Conservation (phyloP, 2,888 invertebrate genomes). For the Rhodophaea formosa region DNA sequence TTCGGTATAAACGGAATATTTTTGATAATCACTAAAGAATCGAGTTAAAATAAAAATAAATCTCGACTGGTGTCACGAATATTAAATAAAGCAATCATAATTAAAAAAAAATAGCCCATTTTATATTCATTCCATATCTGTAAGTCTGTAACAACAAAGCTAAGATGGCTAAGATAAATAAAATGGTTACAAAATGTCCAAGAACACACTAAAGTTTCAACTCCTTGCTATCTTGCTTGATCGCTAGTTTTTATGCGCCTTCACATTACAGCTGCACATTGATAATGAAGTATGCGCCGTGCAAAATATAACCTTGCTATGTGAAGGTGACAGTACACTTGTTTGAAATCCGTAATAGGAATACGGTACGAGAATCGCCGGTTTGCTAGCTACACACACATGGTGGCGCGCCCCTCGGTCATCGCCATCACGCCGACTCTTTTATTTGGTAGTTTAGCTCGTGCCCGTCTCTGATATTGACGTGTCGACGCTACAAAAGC, state of each 20-base stretch:
- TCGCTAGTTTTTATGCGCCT: conserved; percentile 46
- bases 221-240: conserved; percentile 37
- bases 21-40: no score
- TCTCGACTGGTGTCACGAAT: no score
- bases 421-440: conserved; percentile 39
- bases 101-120: no score
- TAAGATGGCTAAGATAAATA: no score
- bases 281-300: conserved; percentile 50
- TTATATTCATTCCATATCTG: no score
- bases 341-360: conserved; percentile 47
- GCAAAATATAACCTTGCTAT: conserved; percentile 51
- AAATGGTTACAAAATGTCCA: conserved; percentile 10
- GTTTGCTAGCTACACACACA: conserved; percentile 55
- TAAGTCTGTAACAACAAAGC: no score
- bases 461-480: conserved; percentile 54
- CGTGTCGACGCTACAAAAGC: conserved; percentile 44
- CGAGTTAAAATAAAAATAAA: no score
- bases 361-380: conserved; percentile 52
- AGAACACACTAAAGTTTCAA: conserved; percentile 20
- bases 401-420: conserved; percentile 59
- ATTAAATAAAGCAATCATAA: no score
- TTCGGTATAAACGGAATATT: no score
- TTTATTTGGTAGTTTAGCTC: conserved; percentile 64
- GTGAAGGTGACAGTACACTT: conserved; percentile 40
- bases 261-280: conserved; percentile 54